Evolutionary conservation across 2,888 invertebrate species (phyloP), one percentile per base, ranked within the genome.

Genomic region (Sisyra nigra): DNA sequence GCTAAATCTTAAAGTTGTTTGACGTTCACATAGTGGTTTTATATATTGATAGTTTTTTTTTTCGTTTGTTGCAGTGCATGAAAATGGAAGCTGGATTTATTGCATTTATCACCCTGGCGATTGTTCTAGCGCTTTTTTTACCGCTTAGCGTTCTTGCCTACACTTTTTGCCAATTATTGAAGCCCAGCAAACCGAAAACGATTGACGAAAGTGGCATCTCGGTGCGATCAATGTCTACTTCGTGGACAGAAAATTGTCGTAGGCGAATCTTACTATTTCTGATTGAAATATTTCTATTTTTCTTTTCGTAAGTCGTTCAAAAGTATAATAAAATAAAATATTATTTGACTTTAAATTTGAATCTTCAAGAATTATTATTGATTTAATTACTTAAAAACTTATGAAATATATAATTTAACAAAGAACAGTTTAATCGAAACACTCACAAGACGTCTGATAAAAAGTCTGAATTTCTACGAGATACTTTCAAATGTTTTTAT

Each of bases 31-130:
- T n/a, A n/a, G n/a, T n/a, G n/a, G n/a, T n/a, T n/a, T n/a, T n/a
- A n/a, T n/a, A n/a, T n/a, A n/a, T n/a, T n/a, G n/a, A n/a, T n/a
- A n/a, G n/a, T n/a, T n/a, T n/a, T n/a, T n/a, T 13, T 15, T 15
- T 3, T 35, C 33, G 17, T n/a, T n/a, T n/a, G 33, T 33, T 34
- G 37, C 66, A 82, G 82, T 74, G 78, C 40, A 67, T 81, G 53
- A 75, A 74, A 62, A 67, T 80, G 55, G 81, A 82, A 57, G 75
- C 76, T 10, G 76, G 75, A 33, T 79, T 81, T 56, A 65, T 82
- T 46, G 70, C 67, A 11, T 65, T 75, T 51, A 67, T 80, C 55
- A 69, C 73, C 47, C 58, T 74, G 37, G 76, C 77, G 50, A 66
- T 72, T 40, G 66, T 77, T 53, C 63, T 80, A 49, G 74, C 79